A percentile compares a stretch with the other conserved stretches of the same genome.
Evolutionary conservation across 2,888 invertebrate genomes (phyloP).

Genomic region (Diplazon laetatorius): DNA sequence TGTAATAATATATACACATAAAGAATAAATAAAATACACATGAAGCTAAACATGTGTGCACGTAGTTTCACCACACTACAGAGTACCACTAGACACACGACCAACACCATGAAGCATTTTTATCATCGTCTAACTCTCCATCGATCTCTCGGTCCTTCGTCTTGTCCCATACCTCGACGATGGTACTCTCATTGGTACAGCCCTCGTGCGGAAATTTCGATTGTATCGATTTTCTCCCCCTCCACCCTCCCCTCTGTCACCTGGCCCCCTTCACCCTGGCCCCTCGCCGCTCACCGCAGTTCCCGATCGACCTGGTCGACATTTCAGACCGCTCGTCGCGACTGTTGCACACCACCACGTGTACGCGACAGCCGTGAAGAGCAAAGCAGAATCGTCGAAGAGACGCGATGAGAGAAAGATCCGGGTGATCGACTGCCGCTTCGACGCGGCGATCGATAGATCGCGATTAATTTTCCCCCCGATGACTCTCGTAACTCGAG

Average conservation of each 20-base stretch:
- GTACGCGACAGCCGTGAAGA: background rate
- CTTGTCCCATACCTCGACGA: conserved; percentile 38
- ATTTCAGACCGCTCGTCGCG: conserved; percentile 61
- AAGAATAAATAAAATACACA: conserved; percentile 20
- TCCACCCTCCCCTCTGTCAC: background rate
- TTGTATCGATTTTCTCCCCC: conserved; percentile 62
- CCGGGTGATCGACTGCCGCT: conserved; percentile 64
- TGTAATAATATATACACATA: background rate
- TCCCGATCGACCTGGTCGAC: conserved; percentile 57
- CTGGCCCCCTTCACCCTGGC: conserved; percentile 6
- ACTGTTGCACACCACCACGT: conserved; percentile 40
- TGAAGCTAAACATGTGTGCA: conserved; percentile 11
- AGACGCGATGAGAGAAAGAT: conserved; percentile 56
- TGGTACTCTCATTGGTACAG: conserved; percentile 52
- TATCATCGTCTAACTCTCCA: conserved; percentile 41
- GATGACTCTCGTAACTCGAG: background rate
- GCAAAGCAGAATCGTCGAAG: conserved; percentile 23
- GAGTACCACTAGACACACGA: conserved; percentile 1
- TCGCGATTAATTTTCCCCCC: conserved; percentile 38
- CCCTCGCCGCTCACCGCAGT: background rate
- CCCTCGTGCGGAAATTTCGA: conserved; percentile 61
- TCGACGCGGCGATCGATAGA: conserved; percentile 38
- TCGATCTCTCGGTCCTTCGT: conserved; percentile 43
- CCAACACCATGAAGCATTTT: conserved; percentile 39
- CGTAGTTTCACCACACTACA: conserved; percentile 39